Percentiles rank a stretch among this genome's conserved stretches.
Evolutionary conservation across 2,797 vertebrate genomes (phyloP).

Genomic region (Artibeus lituratus): DNA sequence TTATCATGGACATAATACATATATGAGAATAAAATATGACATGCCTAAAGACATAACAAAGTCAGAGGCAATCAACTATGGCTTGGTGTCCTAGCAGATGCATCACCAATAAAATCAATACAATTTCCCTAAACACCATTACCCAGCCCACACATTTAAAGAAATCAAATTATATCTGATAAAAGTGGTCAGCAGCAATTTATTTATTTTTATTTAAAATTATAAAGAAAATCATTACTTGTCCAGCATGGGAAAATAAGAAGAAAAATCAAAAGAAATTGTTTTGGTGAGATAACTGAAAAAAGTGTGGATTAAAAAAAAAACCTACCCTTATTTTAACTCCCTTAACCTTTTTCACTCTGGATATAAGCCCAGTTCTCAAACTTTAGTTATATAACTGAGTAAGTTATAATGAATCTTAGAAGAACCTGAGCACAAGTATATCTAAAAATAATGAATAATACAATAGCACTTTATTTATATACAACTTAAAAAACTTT

Average conservation of each 20-base stretch:
- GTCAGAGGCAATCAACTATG: constrained; percentile 27
- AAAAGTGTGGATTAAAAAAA: background rate
- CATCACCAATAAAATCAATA: background rate
- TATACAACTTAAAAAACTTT: background rate
- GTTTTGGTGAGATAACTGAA: constrained; percentile 27
- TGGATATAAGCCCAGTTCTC: constrained; percentile 24
- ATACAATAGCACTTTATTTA: constrained; percentile 26
- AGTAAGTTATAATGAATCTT: background rate
- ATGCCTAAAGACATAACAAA: constrained; percentile 57
- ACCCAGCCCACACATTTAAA: background rate
- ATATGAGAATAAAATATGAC: constrained; percentile 50
- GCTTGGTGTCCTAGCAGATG: background rate
- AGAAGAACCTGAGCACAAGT: constrained; percentile 3
- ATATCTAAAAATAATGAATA: constrained; percentile 59
- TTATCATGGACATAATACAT: background rate
- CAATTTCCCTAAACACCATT: background rate
- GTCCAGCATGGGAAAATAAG: background rate
- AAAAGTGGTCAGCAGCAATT: background rate
- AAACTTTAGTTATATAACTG: background rate
- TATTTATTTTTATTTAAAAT: constrained; percentile 7
- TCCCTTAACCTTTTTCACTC: constrained; percentile 28
- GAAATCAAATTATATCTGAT: constrained; percentile 16
- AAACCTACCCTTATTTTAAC: background rate
- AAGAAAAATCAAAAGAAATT: background rate
- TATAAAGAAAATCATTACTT: constrained; percentile 1